Percentiles rank a stretch among this genome's conserved stretches.
Conservation (phyloP, 2,113 vertebrate genomes). For the Pogonocichla stellata region DNA sequence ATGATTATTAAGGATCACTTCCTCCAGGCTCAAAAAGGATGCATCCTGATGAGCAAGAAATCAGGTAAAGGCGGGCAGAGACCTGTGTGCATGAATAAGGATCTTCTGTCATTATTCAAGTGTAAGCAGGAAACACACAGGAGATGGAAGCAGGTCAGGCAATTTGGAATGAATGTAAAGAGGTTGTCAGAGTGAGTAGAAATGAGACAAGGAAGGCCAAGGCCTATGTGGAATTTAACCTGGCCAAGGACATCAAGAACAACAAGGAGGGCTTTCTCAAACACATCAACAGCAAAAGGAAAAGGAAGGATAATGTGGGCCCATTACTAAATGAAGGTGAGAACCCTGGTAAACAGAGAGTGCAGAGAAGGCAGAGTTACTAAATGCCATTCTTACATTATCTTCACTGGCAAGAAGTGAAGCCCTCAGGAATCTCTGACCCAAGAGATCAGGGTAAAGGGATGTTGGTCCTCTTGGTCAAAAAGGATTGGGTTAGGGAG, state of each 20-base stretch:
- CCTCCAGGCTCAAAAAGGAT: background rate
- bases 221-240: background rate
- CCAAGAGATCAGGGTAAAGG: background rate
- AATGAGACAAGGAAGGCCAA: background rate
- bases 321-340: background rate
- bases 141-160: background rate
- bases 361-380: background rate
- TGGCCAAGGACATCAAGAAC: background rate
- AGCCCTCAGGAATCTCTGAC: background rate
- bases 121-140: fast-evolving
- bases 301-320: background rate
- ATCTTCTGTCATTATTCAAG: background rate
- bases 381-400: background rate
- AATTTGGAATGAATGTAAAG: background rate
- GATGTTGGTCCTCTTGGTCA: background rate
- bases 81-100: background rate
- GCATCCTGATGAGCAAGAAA: fast-evolving
- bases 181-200: background rate
- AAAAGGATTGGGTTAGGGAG: background rate
- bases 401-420: background rate
- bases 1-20: background rate
- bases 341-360: background rate
- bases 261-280: background rate
- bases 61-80: background rate
- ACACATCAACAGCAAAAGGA: background rate